Conservation (phyloP, 1,140 invertebrate genomes). For the Mya arenaria region DNA sequence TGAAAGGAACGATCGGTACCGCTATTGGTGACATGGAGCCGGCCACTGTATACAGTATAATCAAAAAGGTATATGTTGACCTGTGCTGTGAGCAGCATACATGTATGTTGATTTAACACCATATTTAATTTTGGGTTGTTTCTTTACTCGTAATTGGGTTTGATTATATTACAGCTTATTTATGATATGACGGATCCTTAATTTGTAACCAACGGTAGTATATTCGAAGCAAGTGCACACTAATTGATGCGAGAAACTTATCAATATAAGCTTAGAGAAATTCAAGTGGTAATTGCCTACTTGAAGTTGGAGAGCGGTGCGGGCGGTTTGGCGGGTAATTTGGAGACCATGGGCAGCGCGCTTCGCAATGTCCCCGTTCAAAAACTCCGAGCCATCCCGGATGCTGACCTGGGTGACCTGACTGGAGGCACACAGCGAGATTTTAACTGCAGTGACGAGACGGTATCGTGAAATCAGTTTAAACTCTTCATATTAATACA, state of each 20-base stretch:
- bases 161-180: no score
- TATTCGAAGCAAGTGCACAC: no score
- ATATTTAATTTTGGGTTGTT: no score
- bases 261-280: no score
- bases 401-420: constrained; percentile 21
- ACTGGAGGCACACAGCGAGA: constrained; percentile 7
- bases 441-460: constrained; percentile 28
- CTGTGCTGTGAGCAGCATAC: no score
- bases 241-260: no score
- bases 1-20: constrained; percentile 23
- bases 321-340: constrained; percentile 15
- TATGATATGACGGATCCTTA: no score
- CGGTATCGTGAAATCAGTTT: neutral
- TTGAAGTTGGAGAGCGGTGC: no score
- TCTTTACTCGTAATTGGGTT: no score
- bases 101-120: no score
- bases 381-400: neutral
- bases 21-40: neutral
- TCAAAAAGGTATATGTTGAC: constrained; percentile 10
- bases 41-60: constrained; percentile 9
- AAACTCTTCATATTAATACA: neutral
- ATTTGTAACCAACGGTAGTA: no score
- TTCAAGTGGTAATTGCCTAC: no score
- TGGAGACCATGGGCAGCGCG: constrained; percentile 10
- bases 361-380: constrained; percentile 17